Conservation (phyloP, 2,113 vertebrate species). For the Podarcis muralis region DNA sequence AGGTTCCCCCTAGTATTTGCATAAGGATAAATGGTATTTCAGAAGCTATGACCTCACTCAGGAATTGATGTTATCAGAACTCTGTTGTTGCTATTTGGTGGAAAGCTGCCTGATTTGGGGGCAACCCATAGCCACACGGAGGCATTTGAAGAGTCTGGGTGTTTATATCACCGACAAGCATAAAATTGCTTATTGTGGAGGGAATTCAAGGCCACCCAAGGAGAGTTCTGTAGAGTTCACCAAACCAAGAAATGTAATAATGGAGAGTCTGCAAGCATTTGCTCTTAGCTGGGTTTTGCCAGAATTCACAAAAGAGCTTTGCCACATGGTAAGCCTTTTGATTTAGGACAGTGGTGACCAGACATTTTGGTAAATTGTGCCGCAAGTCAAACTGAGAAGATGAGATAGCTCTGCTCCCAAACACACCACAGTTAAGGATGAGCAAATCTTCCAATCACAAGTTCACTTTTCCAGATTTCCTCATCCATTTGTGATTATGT, state of each 20-base stretch:
- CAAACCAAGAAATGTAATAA: slow-evolving; percentile 32
- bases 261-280: background rate
- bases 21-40: slow-evolving; percentile 69
- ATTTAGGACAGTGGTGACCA: background rate
- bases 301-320: slow-evolving; percentile 1
- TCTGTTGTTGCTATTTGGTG: background rate
- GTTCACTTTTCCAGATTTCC: no score
- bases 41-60: slow-evolving; percentile 61
- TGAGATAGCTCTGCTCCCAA: background rate
- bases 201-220: slow-evolving; percentile 65
- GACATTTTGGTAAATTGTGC: background rate
- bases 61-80: slow-evolving; percentile 39
- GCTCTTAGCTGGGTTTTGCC: slow-evolving; percentile 15
- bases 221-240: background rate
- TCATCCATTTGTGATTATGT: no score
- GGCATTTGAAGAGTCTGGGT: slow-evolving; percentile 25
- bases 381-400: background rate
- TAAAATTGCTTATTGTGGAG: slow-evolving; percentile 38
- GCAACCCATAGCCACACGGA: slow-evolving; percentile 10
- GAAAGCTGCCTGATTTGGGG: slow-evolving; percentile 14
- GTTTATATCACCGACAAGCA: slow-evolving; percentile 52
- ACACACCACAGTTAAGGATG: background rate
- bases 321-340: background rate
- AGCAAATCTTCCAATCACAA: no score
- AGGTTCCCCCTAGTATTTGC: slow-evolving; percentile 54